Evolutionary conservation across 2,797 vertebrate genomes (phyloP), one percentile per base, ranked within the genome.

Genomic region (Coranthus polyacanthus): DNA sequence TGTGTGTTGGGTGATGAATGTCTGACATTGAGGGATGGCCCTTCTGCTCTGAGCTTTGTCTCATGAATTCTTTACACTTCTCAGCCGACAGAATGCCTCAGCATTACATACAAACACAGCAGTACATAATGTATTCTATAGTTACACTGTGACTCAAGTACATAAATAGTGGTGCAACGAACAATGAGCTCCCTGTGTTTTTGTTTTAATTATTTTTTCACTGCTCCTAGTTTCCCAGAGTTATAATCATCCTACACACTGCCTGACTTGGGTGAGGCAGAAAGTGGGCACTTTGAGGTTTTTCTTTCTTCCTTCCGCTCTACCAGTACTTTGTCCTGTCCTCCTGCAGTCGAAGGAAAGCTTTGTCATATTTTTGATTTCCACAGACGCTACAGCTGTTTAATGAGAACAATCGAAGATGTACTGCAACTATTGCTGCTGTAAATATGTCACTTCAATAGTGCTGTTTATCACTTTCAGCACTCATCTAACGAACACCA

Each of bases 21-120:
- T 61, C 72, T 89, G 83, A 90, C 82, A 76, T 16, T 85, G 89
- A 89, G 75, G 32, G 64, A 90, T 81, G 72, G 75, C 52, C 65
- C 69, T 81, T 82, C 81, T 79, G 71, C 80, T 81, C 68, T 60
- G 78, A 84, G 83, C 67, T 82, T 75, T 75, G 71, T 77, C 69
- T 83, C 79, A 85, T 85, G 69, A 87, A 89, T 88, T 85, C 71
- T 88, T 88, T 58, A 85, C 72, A 20, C 58, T 78, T 45, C 54
- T 68, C 77, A 58, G 64, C 64, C 72, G 67, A 74, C 71, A 58
- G 75, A 75, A 42, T 36, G 58, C 36, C 64, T 79, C 51, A 56
- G 29, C 46, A 54, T 71, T 66, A 60, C 46, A 72, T 60, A 42
- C 70, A 69, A 63, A 80, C 57, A 72, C 72, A 60, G 55, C 46